Evolutionary conservation across 2,113 vertebrate genomes (phyloP).

Genomic region (Mobula birostris): DNA sequence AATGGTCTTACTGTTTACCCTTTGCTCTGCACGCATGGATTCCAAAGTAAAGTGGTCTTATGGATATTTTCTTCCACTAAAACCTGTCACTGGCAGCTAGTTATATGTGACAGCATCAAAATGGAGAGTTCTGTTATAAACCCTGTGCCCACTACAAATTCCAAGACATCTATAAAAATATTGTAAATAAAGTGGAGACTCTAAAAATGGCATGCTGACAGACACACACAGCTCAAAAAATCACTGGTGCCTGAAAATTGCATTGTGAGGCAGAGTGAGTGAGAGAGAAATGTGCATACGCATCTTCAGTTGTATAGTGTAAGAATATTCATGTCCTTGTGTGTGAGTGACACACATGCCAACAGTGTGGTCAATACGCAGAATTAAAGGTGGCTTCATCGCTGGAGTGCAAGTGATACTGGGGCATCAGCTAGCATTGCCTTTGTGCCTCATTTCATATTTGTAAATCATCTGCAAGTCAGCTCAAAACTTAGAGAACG

Average conservation of each 20-base stretch:
- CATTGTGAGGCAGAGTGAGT: not conserved
- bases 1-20: not conserved
- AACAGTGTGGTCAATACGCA: not conserved
- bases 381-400: not conserved
- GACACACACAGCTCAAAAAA: not conserved
- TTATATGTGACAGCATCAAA: not conserved
- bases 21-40: not conserved
- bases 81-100: not conserved
- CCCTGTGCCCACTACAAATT: not conserved
- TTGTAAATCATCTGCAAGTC: not conserved
- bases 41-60: not conserved
- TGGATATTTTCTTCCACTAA: not conserved
- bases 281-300: not conserved
- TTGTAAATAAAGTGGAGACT: constrained; percentile 33
- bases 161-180: constrained; percentile 25
- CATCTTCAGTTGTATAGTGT: not conserved
- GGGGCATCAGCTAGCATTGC: not conserved
- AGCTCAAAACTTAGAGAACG: not conserved
- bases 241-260: not conserved
- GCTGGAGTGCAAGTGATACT: not conserved
- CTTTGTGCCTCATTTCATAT: not conserved
- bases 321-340: not conserved
- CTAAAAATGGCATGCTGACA: constrained; percentile 1
- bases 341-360: not conserved
- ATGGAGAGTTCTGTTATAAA: not conserved